Conservation (phyloP, 2,888 invertebrate species). For the Lasioglossum calceatum region DNA sequence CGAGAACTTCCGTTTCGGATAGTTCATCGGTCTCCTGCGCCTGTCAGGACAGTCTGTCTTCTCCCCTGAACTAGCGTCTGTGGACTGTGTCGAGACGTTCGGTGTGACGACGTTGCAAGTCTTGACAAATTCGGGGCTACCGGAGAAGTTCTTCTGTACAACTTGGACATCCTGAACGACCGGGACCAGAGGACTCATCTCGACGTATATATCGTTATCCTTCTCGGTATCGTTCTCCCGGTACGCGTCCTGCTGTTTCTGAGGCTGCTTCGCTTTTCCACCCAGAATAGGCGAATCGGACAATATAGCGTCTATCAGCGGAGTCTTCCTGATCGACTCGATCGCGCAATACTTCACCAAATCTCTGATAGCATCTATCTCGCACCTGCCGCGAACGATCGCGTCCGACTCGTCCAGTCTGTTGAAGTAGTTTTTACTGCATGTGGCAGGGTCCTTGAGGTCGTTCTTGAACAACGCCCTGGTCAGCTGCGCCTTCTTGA, state of each 20-base stretch:
- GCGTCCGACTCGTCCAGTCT: conserved; percentile 41
- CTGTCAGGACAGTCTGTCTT: conserved; percentile 53
- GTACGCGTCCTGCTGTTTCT: conserved; percentile 55
- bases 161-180: conserved; percentile 66
- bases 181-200: conserved; percentile 76
- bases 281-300: conserved; percentile 79
- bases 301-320: conserved; percentile 78
- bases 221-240: conserved; percentile 49
- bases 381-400: conserved; percentile 47
- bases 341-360: conserved; percentile 70
- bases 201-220: conserved; percentile 77
- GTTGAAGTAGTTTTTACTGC: conserved; percentile 40
- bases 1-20: conserved; percentile 87
- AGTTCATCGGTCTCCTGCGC: conserved; percentile 74
- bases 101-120: neutral
- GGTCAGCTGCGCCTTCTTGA: conserved; percentile 70
- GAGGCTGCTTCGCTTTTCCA: conserved; percentile 69
- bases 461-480: conserved; percentile 74
- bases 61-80: neutral
- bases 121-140: neutral
- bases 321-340: conserved; percentile 73
- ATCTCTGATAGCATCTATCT: conserved; percentile 67
- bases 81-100: neutral
- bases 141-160: conserved; percentile 51
- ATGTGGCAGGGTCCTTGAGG: conserved; percentile 59